phyloP scores from a whole-genome alignment of 2,888 invertebrate genomes.

The Stegana nigrithorax region DNA sequence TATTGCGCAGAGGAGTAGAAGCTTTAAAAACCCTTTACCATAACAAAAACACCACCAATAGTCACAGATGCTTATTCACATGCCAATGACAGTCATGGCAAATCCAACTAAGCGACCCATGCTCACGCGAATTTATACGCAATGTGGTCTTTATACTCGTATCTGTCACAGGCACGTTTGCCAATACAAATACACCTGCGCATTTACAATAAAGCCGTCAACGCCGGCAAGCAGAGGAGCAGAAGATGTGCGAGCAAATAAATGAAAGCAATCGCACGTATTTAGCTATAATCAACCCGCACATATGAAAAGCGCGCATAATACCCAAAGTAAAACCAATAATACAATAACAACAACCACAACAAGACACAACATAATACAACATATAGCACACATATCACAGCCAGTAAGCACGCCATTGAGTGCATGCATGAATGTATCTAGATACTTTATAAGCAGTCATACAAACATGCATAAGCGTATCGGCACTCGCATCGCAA shows the following conservation, averaged over 20 bases:
- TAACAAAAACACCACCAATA: too few relatives aligned
- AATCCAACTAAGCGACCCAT: too few relatives aligned
- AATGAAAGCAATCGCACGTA: too few relatives aligned
- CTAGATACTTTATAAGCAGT: conserved; percentile 30
- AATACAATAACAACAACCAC: background rate
- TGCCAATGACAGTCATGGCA: too few relatives aligned
- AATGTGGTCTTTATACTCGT: too few relatives aligned
- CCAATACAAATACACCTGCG: too few relatives aligned
- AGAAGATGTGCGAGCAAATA: background rate
- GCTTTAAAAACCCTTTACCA: too few relatives aligned
- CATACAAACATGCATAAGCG: background rate
- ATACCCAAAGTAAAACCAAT: background rate
- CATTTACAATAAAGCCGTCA: background rate
- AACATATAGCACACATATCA: background rate
- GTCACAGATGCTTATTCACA: too few relatives aligned
- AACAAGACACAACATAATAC: background rate
- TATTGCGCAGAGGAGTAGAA: too few relatives aligned
- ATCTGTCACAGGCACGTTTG: too few relatives aligned
- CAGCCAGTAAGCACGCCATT: conserved; percentile 12
- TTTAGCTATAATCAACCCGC: too few relatives aligned
- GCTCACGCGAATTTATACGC: too few relatives aligned
- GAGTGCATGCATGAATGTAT: background rate
- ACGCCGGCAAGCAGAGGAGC: background rate
- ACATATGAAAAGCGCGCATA: background rate
- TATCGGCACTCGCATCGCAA: conserved; percentile 36